Percentiles rank a stretch among this genome's conserved stretches.
Evolutionary conservation across 2,797 vertebrate species (phyloP).

Genomic region (Lithobates sylvaticus): DNA sequence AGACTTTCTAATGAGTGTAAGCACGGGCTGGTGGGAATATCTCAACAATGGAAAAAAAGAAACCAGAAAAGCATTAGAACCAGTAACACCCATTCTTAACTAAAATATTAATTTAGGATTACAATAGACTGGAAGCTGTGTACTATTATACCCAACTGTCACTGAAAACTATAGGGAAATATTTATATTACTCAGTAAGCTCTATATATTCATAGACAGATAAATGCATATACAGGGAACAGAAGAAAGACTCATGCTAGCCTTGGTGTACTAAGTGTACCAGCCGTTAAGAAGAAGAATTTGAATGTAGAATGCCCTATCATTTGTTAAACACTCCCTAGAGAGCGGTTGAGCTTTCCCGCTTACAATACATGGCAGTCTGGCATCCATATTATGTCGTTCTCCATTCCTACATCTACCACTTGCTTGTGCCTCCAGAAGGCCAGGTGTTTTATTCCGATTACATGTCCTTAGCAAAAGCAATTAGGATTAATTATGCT

Average conservation of each 20-base stretch:
- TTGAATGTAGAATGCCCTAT: conserved; percentile 43
- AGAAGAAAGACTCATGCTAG: not conserved
- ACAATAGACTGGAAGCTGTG: not conserved
- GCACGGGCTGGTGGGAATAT: no score
- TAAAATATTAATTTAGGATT: no score
- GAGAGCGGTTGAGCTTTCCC: conserved; percentile 28
- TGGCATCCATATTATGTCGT: conserved; percentile 26
- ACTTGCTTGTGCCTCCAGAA: conserved; percentile 49
- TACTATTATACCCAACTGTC: no score
- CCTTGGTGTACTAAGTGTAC: not conserved
- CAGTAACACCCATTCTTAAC: no score
- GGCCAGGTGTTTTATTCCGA: conserved; percentile 66
- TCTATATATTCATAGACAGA: not conserved
- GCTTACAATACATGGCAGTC: conserved; percentile 34
- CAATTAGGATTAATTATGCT: conserved; percentile 70
- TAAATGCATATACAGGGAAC: not conserved
- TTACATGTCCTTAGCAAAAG: conserved; percentile 65
- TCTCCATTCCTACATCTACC: conserved; percentile 16
- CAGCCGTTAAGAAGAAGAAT: conserved; percentile 42
- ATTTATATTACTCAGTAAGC: no score
- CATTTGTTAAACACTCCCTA: conserved; percentile 44
- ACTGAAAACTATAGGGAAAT: no score
- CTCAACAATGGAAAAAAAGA: no score
- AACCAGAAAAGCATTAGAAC: no score
- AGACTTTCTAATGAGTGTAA: no score